phyloP scores from a whole-genome alignment of 1,140 invertebrate genomes.

The Drosophila bipectinata region DNA sequence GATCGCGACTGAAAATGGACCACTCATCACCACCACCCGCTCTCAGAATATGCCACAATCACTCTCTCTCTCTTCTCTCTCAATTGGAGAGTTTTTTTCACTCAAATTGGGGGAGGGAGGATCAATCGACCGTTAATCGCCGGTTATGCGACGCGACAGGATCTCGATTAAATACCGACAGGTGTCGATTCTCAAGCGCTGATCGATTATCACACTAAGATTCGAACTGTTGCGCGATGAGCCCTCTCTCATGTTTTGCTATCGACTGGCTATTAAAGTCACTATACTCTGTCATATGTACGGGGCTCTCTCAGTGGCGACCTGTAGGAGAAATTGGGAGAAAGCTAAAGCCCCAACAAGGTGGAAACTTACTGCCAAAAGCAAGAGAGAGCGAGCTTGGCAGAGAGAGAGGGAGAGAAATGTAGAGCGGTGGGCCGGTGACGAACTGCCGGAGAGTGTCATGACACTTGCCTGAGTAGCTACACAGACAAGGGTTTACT shows the following conservation, averaged over 20 bases:
- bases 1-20: slow-evolving; percentile 12
- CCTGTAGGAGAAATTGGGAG: neutral
- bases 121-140: slow-evolving; percentile 58
- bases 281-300: slow-evolving; percentile 23
- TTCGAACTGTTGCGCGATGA: slow-evolving; percentile 77
- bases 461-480: slow-evolving; percentile 3
- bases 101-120: neutral
- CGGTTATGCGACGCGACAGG: slow-evolving; percentile 79
- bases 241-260: slow-evolving; percentile 83
- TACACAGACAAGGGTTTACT: neutral
- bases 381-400: too few relatives aligned
- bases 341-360: slow-evolving; percentile 2
- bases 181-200: slow-evolving; percentile 83
- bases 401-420: too few relatives aligned
- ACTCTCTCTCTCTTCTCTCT: neutral
- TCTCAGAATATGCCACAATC: too few relatives aligned
- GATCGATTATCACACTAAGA: slow-evolving; percentile 82
- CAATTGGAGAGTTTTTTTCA: neutral
- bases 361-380: slow-evolving; percentile 46
- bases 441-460: slow-evolving; percentile 9
- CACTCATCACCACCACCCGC: neutral
- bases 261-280: slow-evolving; percentile 66
- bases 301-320: neutral
- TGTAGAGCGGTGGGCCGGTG: neutral
- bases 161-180: slow-evolving; percentile 84